Base-by-base conservation (phyloP, 2,888 invertebrate genomes). In the Octonoba sinensis region DNA sequence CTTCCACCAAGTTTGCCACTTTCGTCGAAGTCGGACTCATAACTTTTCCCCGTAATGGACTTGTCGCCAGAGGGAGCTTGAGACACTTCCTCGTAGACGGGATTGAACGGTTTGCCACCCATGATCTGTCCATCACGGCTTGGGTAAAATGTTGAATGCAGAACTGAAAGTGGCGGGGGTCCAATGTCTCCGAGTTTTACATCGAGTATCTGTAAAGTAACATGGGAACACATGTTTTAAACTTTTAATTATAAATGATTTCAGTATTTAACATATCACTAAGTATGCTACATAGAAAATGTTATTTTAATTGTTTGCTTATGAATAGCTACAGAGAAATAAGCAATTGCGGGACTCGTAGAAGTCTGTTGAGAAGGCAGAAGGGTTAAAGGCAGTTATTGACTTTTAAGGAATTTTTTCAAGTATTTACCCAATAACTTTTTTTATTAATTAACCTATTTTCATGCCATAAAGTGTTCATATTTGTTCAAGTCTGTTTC, bases 21-120 rank as follows among this genome's bases (percentile, higher is more conserved):
- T 24, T 82, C 83, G 44, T 84, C 84, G 44, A 84, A 44, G 56
- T 85, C 85, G 16, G 85, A 84, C 16, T 85, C 82, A 47, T 79
- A 78, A 64, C 73, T 82, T 16, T 83, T 76, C 15, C 66, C 54
- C 8, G 49, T 72, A 16, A 18, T 60, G 2, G 49, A 51, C 13
- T 66, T 66, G 15, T 60, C 79, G 4, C 56, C 71, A n/a, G 82
- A 71, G 1, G 70, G 71, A 6, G 60, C 74, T 36, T 82, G 84
- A 3, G 85, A 85, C 47, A 86, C 85, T 73, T 86, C 86, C 57
- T 86, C 86, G 56, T 86, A 86, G 4, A 84, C 84, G 1, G 85
- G 85, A 64, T 85, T 82, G 62, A 47, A 27, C 12, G 56, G 62
- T 4, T 49, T 51, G 12, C 70, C 70, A 4, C 24, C 46, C 13